These are phyloP conservation scores for Lithobates sylvaticus DNA, from an alignment of 2,797 vertebrate genomes.

Conservation along the genomic window DNA sequence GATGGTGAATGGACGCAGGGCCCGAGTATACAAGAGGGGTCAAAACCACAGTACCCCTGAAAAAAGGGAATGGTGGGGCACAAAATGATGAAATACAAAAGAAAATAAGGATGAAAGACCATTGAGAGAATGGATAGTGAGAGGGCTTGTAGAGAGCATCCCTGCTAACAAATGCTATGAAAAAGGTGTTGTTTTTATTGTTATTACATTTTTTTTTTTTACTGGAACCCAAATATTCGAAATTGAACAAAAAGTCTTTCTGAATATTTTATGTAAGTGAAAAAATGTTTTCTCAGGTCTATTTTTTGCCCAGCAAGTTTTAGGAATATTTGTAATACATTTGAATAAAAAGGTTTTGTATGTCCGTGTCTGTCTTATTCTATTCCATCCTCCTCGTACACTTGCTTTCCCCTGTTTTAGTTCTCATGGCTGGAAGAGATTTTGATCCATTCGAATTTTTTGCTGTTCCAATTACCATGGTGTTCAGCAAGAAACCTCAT, in stretches of 20 bases:
- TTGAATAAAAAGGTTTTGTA: slow-evolving; percentile 33
- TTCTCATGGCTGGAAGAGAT: slow-evolving; percentile 49
- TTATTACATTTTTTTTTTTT: neutral
- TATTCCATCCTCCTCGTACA: slow-evolving; percentile 10
- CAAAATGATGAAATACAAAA: too few relatives aligned
- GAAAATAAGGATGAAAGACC: too few relatives aligned
- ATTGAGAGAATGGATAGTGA: too few relatives aligned
- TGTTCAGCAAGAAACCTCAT: slow-evolving; percentile 69
- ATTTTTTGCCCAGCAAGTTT: neutral
- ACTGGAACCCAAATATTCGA: neutral
- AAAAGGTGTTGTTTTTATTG: too few relatives aligned
- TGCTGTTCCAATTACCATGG: slow-evolving; percentile 72
- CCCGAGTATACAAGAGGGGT: too few relatives aligned
- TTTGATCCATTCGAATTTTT: slow-evolving; percentile 66
- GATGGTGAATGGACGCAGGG: too few relatives aligned
- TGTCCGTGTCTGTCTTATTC: neutral
- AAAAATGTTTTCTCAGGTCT: neutral
- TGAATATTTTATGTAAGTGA: neutral
- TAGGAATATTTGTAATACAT: slow-evolving; percentile 28
- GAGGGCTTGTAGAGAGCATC: too few relatives aligned
- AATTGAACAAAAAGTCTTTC: neutral
- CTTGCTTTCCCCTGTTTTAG: neutral
- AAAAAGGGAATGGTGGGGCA: too few relatives aligned
- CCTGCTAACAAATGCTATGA: too few relatives aligned
- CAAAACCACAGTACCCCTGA: too few relatives aligned